Conservation (phyloP, 2,888 invertebrate genomes). For the Lepeophtheirus nordmannii region DNA sequence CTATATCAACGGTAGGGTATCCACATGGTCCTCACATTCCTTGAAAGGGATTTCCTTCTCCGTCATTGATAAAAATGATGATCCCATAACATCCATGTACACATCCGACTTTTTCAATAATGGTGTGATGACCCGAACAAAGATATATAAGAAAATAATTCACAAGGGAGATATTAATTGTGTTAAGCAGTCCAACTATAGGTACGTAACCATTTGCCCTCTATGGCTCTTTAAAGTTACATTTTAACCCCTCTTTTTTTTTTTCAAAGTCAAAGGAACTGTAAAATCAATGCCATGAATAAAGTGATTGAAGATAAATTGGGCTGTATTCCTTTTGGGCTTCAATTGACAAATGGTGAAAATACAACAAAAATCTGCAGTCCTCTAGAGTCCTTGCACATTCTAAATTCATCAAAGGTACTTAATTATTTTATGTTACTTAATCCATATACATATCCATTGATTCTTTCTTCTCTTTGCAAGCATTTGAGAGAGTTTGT, state of each 20-base stretch:
- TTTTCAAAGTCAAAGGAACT: background rate
- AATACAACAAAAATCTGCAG: background rate
- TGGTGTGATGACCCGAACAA: background rate
- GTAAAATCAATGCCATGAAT: background rate
- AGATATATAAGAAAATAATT: background rate
- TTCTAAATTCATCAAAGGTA: too few species aligned
- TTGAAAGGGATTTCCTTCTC: background rate
- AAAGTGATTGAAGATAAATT: background rate
- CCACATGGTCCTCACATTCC: background rate
- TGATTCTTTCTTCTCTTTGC: too few species aligned
- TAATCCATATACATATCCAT: too few species aligned
- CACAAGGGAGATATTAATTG: background rate
- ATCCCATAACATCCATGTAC: background rate
- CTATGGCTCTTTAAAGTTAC: too few species aligned
- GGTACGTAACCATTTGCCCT: too few species aligned
- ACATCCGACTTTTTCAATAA: background rate
- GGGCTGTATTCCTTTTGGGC: background rate
- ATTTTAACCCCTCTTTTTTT: background rate
- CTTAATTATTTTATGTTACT: too few species aligned
- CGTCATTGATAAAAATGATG: background rate
- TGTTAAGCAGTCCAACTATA: background rate
- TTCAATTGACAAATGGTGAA: background rate
- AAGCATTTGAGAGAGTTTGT: too few species aligned
- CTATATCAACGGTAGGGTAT: background rate
- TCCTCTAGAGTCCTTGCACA: background rate